These are phyloP conservation scores for Orthosia gracilis DNA, from an alignment of 2,888 invertebrate species.

Conservation along the genomic window DNA sequence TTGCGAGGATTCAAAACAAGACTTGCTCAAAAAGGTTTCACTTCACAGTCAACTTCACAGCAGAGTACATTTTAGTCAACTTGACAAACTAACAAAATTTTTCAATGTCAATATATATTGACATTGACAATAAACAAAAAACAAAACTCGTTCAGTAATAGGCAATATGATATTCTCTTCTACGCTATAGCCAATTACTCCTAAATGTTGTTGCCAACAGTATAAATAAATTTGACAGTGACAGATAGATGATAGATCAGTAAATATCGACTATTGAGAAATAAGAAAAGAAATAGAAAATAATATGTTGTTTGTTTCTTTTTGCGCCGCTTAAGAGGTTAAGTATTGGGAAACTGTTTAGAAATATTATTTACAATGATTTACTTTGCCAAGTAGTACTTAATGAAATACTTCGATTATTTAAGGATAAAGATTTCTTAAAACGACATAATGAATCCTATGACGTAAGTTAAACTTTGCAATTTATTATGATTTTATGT, in stretches of 20 bases:
- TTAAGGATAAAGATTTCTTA: background rate
- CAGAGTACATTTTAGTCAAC: too few relatives aligned
- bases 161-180: background rate
- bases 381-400: background rate
- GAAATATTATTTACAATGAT: background rate
- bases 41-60: too few relatives aligned
- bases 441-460: conserved; percentile 90
- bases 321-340: background rate
- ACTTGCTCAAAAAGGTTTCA: background rate
- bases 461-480: conserved; percentile 88
- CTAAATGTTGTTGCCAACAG: background rate
- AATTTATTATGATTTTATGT: background rate
- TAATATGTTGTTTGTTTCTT: background rate
- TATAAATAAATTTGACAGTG: background rate
- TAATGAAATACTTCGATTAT: background rate
- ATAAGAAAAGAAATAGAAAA: too few relatives aligned
- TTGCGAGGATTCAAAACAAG: background rate
- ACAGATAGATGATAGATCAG: too few relatives aligned
- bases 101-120: background rate
- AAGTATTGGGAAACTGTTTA: conserved; percentile 1
- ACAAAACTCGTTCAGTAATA: background rate
- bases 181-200: background rate
- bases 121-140: background rate
- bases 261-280: background rate
- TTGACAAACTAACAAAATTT: too few relatives aligned